Percentiles rank a stretch among this genome's conserved stretches.
Evolutionary conservation across 2,113 vertebrate species (phyloP).

Genomic region (Platichthys flesus): DNA sequence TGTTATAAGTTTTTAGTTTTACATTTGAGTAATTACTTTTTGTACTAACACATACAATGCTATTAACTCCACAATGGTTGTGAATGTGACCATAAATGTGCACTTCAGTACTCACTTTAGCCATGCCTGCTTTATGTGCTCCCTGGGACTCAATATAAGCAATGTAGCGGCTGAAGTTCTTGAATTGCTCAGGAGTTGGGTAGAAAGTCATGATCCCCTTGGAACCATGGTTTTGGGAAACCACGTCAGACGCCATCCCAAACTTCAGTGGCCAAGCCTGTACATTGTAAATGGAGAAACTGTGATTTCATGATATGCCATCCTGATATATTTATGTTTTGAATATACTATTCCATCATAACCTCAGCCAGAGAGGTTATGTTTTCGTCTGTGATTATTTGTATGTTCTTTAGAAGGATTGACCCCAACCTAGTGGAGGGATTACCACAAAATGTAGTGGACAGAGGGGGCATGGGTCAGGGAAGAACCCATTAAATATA

Average conservation of each 20-base stretch:
- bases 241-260: conserved; percentile 83
- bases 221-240: conserved; percentile 81
- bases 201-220: conserved; percentile 94
- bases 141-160: conserved; percentile 95
- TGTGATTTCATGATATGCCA: not conserved
- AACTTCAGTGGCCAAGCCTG: conserved; percentile 41
- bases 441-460: no score
- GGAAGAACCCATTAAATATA: no score
- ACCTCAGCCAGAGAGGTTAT: not conserved
- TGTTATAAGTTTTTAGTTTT: no score
- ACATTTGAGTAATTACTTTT: not conserved
- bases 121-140: conserved; percentile 92
- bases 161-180: conserved; percentile 92
- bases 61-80: not conserved
- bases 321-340: not conserved
- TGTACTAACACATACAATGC: not conserved
- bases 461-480: no score
- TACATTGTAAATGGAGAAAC: not conserved
- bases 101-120: conserved; percentile 84
- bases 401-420: no score
- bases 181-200: conserved; percentile 91
- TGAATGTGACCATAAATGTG: not conserved
- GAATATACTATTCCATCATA: not conserved
- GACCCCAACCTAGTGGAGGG: no score
- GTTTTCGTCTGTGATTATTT: no score